Conservation (phyloP, 2,888 invertebrate species). For the Leptopilina myrica region DNA sequence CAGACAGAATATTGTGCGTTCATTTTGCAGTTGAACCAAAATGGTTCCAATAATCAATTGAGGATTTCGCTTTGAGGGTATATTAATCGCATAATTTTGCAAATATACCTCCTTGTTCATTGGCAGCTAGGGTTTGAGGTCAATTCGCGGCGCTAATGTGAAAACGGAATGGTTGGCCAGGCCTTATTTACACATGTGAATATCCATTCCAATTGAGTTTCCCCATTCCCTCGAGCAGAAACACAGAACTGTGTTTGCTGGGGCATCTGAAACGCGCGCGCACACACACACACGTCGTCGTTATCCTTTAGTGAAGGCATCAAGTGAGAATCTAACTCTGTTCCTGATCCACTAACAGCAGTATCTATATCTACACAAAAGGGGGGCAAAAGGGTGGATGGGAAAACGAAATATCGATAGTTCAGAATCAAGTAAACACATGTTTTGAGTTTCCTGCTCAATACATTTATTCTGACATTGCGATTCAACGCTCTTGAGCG, state of each 20-base stretch:
- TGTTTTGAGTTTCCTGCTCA: conserved; percentile 42
- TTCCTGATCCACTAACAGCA: conserved; percentile 45
- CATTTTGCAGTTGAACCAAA: conserved; percentile 38
- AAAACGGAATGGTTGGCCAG: conserved; percentile 24
- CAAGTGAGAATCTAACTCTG: conserved; percentile 51
- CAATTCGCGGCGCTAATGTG: conserved; percentile 24
- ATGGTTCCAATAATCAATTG: conserved; percentile 34
- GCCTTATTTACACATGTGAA: conserved; percentile 42
- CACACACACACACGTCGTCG: conserved; percentile 37
- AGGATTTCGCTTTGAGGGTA: conserved; percentile 38
- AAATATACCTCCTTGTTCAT: conserved; percentile 36
- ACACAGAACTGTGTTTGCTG: conserved; percentile 34
- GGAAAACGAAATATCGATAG: conserved; percentile 44
- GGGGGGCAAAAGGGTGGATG: conserved; percentile 10
- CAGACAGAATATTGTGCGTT: not conserved
- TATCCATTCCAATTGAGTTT: conserved; percentile 8
- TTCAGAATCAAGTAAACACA: conserved; percentile 50
- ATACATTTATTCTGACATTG: conserved; percentile 11
- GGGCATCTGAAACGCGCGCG: conserved; percentile 37
- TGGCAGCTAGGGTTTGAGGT: conserved; percentile 10
- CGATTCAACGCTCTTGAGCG: conserved; percentile 40
- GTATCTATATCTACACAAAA: conserved; percentile 10
- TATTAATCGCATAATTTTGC: conserved; percentile 41
- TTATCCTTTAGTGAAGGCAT: conserved; percentile 50
- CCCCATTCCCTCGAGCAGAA: conserved; percentile 12